These are phyloP conservation scores for Sphaerophoria taeniata DNA, from an alignment of 2,888 invertebrate genomes.

Conservation along the genomic window DNA sequence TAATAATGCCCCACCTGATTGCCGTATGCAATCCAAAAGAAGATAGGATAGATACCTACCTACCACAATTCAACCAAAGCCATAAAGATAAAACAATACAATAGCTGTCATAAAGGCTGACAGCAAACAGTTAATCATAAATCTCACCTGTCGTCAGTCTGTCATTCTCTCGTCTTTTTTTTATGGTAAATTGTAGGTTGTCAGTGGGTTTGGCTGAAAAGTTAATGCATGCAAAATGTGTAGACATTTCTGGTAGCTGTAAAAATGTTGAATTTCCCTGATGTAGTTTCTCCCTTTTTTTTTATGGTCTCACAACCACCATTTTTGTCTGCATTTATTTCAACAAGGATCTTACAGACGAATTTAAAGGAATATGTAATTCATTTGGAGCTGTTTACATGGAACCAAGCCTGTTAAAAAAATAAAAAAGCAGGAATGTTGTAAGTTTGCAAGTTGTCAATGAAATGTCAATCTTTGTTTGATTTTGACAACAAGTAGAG, in stretches of 20 bases:
- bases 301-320: conserved; percentile 23
- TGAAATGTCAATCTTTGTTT: no score
- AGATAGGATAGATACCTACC: no score
- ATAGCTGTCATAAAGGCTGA: conserved; percentile 15
- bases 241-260: conserved; percentile 22
- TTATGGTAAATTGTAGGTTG: not conserved
- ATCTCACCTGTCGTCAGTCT: conserved; percentile 48
- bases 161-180: conserved; percentile 32
- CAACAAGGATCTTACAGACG: conserved; percentile 52
- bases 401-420: no score
- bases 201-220: conserved; percentile 22
- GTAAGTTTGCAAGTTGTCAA: no score
- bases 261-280: conserved; percentile 26
- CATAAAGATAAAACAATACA: conserved; percentile 17
- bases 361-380: no score
- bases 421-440: no score
- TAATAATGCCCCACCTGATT: not conserved
- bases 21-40: not conserved
- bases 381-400: no score
- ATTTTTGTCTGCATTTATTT: conserved; percentile 46
- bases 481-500: no score
- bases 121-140: conserved; percentile 29
- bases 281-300: not conserved
- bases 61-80: conserved; percentile 12
- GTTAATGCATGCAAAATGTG: conserved; percentile 32